Evolutionary conservation across 1,140 invertebrate species (phyloP).

Genomic region (Caerostris extrusa): DNA sequence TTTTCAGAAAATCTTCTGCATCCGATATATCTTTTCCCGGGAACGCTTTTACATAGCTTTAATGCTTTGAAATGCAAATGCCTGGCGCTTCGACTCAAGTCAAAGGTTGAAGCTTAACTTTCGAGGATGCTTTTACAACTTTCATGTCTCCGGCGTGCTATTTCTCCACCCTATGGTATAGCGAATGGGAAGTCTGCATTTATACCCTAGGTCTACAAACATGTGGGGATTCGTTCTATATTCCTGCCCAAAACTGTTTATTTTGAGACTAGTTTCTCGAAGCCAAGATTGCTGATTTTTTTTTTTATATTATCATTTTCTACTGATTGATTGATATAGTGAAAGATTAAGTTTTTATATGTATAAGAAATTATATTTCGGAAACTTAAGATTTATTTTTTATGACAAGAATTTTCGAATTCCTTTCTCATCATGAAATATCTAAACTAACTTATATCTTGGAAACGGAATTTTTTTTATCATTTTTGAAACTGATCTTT

Average conservation of each 20-base stretch:
- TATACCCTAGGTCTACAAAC: neutral
- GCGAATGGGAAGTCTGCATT: neutral
- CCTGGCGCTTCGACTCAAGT: neutral
- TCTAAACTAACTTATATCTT: too few relatives aligned
- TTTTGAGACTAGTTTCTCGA: neutral
- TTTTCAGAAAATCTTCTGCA: neutral
- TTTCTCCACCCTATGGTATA: neutral
- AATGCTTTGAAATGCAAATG: conserved; percentile 28
- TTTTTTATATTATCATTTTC: too few relatives aligned
- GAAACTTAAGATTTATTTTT: neutral
- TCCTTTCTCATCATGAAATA: neutral
- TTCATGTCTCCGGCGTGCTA: conserved; percentile 30
- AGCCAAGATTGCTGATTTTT: neutral
- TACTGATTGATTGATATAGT: too few relatives aligned
- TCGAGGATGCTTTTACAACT: conserved; percentile 12
- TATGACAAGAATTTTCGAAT: neutral
- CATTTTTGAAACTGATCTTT: too few relatives aligned
- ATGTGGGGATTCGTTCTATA: neutral
- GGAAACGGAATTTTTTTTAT: too few relatives aligned
- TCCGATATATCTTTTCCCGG: neutral
- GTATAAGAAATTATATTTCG: neutral
- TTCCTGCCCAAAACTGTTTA: neutral
- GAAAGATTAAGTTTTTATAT: too few relatives aligned
- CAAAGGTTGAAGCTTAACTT: conserved; percentile 8
- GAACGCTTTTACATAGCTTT: neutral